Percentiles rank a stretch among this genome's conserved stretches.
These are phyloP conservation scores for Musca domestica DNA, from an alignment of 1,140 invertebrate genomes.

Conservation along the genomic window DNA sequence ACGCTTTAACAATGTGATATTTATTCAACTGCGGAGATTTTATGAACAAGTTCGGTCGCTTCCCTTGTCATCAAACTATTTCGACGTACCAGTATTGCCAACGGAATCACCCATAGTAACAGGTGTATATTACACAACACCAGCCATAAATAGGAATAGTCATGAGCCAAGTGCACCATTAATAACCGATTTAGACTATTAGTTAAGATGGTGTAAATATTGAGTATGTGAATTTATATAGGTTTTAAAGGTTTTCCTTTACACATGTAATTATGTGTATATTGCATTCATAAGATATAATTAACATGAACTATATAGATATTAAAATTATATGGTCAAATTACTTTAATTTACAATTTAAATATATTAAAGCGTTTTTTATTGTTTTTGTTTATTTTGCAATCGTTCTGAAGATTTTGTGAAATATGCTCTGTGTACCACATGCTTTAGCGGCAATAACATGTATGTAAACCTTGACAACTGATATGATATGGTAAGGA, in stretches of 20 bases:
- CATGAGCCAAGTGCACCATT: slow-evolving; percentile 20
- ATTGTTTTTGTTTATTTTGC: no score
- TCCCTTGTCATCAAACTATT: background rate
- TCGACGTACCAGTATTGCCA: background rate
- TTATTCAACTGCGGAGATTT: slow-evolving; percentile 10
- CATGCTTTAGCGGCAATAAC: no score
- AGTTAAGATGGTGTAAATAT: background rate
- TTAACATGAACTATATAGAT: background rate
- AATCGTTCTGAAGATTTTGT: no score
- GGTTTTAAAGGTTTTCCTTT: background rate
- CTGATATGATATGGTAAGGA: no score
- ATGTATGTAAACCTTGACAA: no score
- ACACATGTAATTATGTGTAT: background rate
- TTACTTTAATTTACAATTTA: background rate
- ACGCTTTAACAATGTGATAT: slow-evolving; percentile 15
- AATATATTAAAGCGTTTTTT: background rate
- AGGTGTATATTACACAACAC: no score
- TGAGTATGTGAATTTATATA: background rate
- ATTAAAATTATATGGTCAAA: background rate
- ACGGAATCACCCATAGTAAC: background rate
- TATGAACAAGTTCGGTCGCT: slow-evolving; percentile 12
- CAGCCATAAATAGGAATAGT: background rate
- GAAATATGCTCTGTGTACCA: no score
- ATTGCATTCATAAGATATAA: background rate
- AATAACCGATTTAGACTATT: background rate